phyloP scores from a whole-genome alignment of 2,888 invertebrate genomes.

The Lithophane socia region DNA sequence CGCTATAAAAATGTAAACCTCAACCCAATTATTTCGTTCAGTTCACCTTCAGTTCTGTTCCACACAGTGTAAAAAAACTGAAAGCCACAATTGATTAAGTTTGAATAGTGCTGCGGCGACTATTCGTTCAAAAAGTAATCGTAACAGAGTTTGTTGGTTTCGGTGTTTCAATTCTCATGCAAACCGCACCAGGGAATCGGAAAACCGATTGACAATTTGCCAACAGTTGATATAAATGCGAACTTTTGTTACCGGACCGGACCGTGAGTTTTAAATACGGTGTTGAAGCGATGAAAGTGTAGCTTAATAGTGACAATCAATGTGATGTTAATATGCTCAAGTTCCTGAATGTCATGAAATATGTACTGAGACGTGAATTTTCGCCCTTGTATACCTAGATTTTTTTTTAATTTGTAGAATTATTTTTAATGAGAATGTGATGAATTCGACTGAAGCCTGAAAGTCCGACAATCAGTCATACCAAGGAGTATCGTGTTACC shows the following conservation, averaged over 20 bases:
- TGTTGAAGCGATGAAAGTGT: constrained; percentile 18
- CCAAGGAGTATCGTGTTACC: too few relatives aligned
- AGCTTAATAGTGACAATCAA: constrained; percentile 10
- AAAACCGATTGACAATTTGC: constrained; percentile 74
- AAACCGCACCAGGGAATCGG: constrained; percentile 72
- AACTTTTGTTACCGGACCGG: constrained; percentile 45
- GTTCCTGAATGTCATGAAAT: too few relatives aligned
- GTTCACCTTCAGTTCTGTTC: constrained; percentile 15
- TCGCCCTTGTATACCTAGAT: too few relatives aligned
- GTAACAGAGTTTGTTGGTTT: constrained; percentile 70
- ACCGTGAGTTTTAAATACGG: constrained; percentile 37
- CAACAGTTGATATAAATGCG: constrained; percentile 64
- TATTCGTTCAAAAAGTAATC: constrained; percentile 72
- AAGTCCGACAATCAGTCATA: too few relatives aligned
- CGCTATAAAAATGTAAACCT: constrained; percentile 7
- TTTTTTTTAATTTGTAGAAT: too few relatives aligned
- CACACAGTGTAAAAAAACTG: constrained; percentile 34
- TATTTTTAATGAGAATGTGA: too few relatives aligned
- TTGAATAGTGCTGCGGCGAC: constrained; percentile 64
- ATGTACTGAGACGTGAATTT: neutral
- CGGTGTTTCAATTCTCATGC: constrained; percentile 73
- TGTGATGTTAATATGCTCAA: constrained; percentile 1
- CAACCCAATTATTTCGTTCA: constrained; percentile 23
- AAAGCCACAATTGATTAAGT: constrained; percentile 59
- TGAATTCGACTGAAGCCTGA: too few relatives aligned